A percentile compares a stretch with the other conserved stretches of the same genome.
phyloP scores from a whole-genome alignment of 2,797 vertebrate genomes.

The Setipinna tenuifilis region DNA sequence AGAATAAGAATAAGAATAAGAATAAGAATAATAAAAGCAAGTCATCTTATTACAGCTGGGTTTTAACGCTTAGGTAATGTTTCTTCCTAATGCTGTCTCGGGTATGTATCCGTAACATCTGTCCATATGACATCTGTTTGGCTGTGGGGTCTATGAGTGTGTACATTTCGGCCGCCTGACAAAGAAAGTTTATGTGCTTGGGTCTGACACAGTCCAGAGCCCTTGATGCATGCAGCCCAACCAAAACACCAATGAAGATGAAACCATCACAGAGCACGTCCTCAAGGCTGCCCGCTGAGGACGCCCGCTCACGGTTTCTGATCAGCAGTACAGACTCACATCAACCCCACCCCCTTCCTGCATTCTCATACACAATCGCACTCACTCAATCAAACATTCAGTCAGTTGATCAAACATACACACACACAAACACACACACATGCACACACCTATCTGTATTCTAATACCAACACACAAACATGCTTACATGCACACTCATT shows the following conservation, averaged over 20 bases:
- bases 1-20: too few relatives aligned
- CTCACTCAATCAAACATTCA: background rate
- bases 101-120: background rate
- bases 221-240: slow-evolving; percentile 17
- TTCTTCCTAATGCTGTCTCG: background rate
- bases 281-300: background rate
- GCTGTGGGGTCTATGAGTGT: background rate
- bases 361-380: background rate
- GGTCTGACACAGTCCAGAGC: background rate
- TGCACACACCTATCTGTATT: too few relatives aligned
- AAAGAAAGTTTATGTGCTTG: background rate
- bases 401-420: background rate
- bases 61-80: background rate
- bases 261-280: background rate
- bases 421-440: background rate
- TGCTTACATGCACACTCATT: background rate
- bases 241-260: background rate
- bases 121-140: slow-evolving; percentile 1
- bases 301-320: background rate
- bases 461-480: slow-evolving; percentile 33
- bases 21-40: too few relatives aligned
- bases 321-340: background rate
- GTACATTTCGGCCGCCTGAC: background rate
- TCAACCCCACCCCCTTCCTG: background rate
- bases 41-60: background rate